Evolutionary conservation across 2,888 invertebrate species (phyloP), one percentile per base, ranked within the genome.

Genomic region (Argyresthia goedartella): DNA sequence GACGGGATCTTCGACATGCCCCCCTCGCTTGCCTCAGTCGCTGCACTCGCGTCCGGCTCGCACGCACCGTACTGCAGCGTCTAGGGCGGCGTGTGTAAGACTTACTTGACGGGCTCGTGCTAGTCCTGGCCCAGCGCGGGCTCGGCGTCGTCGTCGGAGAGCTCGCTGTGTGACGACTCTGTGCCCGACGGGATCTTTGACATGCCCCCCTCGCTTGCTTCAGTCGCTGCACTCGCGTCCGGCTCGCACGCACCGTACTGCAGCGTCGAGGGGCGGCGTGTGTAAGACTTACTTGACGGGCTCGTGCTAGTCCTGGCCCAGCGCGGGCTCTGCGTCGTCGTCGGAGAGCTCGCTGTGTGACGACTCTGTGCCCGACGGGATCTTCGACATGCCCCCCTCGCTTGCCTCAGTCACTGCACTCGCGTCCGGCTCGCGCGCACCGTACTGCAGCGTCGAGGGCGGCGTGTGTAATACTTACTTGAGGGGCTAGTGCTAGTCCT

Each of bases 1-100:
- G 93, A 92, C 0, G 93, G 93, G n/a, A n/a, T n/a, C n/a, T n/a
- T n/a, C n/a, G n/a, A n/a, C n/a, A n/a, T n/a, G 0, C 71, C 88
- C 74, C 56, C 61, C 42, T 57, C 62, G 1, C 52, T 60, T 9
- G 81, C 86, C 50, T 85, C 87, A 25, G 60, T 57, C 44, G 59
- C 57, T n/a, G n/a, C n/a, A n/a, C n/a, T n/a, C 15, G 63, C 66
- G 15, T 72, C 67, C 52, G 81, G 71, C 2, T 89, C 91, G 45
- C 91, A 93, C 0, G 96, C 95, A 56, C 96, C 97, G 65, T 95
- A 93, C 78, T 95, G 95, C 34, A 99, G 88, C 8, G 92, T 91
- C 47, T 93, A 93, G 0, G 99, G 99, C 1, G 98, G 98, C 25
- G 25, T 25, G 25, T 25, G 25, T 25, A 25, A 25, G 48, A 67